phyloP scores from a whole-genome alignment of 2,797 vertebrate genomes.

The Coregonus ussuriensis region DNA sequence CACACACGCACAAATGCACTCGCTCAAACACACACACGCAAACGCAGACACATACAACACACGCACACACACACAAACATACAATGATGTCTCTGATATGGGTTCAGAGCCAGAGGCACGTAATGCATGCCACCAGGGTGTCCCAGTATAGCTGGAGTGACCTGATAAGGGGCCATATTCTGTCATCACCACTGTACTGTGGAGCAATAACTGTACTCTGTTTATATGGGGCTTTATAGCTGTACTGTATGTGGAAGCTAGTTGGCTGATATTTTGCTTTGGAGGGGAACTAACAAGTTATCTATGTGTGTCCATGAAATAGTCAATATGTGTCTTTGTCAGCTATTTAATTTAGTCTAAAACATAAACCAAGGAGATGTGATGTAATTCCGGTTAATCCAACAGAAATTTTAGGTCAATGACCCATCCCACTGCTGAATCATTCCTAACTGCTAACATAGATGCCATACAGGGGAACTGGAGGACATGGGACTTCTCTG shows the following conservation, averaged over 20 bases:
- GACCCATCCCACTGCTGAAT: too few relatives aligned
- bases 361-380: too few relatives aligned
- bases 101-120: neutral
- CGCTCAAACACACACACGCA: neutral
- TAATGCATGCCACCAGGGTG: conserved; percentile 7
- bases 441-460: too few relatives aligned
- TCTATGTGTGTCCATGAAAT: neutral
- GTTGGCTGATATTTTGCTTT: neutral
- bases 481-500: too few relatives aligned
- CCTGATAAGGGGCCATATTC: neutral
- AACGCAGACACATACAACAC: neutral
- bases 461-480: too few relatives aligned
- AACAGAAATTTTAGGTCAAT: too few relatives aligned
- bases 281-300: too few relatives aligned
- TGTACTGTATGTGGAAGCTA: neutral
- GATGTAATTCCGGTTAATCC: too few relatives aligned
- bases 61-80: conserved; percentile 4
- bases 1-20: neutral
- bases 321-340: neutral
- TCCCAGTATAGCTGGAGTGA: neutral
- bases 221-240: neutral
- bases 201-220: neutral
- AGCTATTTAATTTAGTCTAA: too few relatives aligned
- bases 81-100: conserved; percentile 20
- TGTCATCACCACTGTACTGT: neutral